Base-by-base conservation (phyloP, 2,888 invertebrate genomes). In the Antitype chi region DNA sequence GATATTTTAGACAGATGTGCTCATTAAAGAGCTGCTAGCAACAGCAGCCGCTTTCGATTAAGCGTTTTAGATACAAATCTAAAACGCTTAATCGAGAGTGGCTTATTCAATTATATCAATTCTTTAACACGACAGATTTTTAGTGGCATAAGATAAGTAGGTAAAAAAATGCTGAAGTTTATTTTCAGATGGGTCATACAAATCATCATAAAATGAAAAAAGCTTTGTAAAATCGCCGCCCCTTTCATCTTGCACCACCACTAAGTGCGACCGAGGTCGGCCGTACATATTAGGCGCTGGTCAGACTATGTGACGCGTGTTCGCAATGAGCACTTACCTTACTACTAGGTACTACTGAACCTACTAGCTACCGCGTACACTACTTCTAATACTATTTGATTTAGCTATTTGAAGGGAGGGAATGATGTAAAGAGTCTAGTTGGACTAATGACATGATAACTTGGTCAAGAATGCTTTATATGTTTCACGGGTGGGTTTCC, bases 211-310 rank as follows among this genome's bases (percentile, higher is more conserved):
- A 1, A 28, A 23, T 4, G 23, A 53, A 79, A 74, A 73, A 57
- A 32, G 20, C 7, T 28, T 25, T 13, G 9, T 20, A 3, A 28
- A n/a, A 38, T n/a, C 85, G 85, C 80, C 13, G 47, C 72, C 52
- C 68, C 63, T 75, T 79, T 17, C 87, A 15, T 76, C 87, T 91
- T 89, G 84, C 52, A 79, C 89, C 90, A 80, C 70, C 57, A 70
- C 74, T 78, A 79, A 78, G 88, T 85, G 87, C 85, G 81, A 87
- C 90, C 94, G 95, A 95, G 95, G 95, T 93, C 95, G 91, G 63
- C 85, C 86, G 85, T 93, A 95, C 95, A 90, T 95, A 95, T 95
- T 95, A 94, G 95, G 95, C 87, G 85, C 88, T 88, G 91, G 89
- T 83, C 89, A 92, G 90, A 92, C 92, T 93, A 94, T 95, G 95